phyloP scores from a whole-genome alignment of 2,888 invertebrate species.

The Acleris emargana region DNA sequence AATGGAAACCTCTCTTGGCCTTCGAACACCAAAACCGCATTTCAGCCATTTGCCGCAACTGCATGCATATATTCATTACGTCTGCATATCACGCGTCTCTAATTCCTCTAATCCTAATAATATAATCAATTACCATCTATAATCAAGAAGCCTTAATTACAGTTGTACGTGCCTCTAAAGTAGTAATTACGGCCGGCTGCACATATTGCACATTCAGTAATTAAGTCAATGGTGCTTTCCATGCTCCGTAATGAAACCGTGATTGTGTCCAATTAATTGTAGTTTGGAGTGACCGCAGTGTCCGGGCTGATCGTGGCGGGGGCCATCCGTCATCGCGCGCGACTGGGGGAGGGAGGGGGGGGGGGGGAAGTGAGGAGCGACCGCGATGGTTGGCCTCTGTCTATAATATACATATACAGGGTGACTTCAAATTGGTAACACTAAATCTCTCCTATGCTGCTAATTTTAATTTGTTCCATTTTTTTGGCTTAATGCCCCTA shows the following conservation, averaged over 20 bases:
- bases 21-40: too few relatives aligned
- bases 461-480: too few relatives aligned
- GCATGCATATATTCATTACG: too few relatives aligned
- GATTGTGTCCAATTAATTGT: conserved; percentile 19
- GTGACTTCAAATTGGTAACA: too few relatives aligned
- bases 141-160: conserved; percentile 17
- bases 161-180: conserved; percentile 8
- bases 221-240: conserved; percentile 12
- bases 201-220: conserved; percentile 13
- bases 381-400: neutral
- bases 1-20: too few relatives aligned
- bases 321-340: conserved; percentile 53
- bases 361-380: neutral
- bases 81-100: neutral
- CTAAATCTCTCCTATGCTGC: too few relatives aligned
- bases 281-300: conserved; percentile 36
- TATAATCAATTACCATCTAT: conserved; percentile 3
- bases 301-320: conserved; percentile 52
- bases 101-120: conserved; percentile 1
- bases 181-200: conserved; percentile 9
- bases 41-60: too few relatives aligned
- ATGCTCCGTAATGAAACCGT: conserved; percentile 9
- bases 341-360: conserved; percentile 1
- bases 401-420: too few relatives aligned
- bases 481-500: too few relatives aligned